Evolutionary conservation across 2,797 vertebrate species (phyloP), one percentile per base, ranked within the genome.

Genomic region (Buphagus erythrorhynchus): DNA sequence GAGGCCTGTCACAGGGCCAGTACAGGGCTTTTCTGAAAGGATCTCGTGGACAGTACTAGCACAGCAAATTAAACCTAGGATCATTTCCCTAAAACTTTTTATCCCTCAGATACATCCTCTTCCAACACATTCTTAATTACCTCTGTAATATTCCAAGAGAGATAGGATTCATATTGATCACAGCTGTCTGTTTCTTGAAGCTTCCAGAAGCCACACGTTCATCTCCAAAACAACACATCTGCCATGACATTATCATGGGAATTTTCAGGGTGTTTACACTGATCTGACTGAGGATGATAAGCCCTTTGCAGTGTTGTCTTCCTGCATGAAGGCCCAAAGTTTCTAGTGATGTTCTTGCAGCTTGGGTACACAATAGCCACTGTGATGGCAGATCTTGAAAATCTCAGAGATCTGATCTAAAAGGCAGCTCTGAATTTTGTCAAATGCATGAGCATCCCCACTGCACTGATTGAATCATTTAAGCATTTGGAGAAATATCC

Each of bases 151-250:
- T 45, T 92, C 57, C 46, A 62, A 35, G 43, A 68, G 48, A 58
- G 33, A 77, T 16, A 58, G 12, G 25, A 57, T 73, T 82, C 59
- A 31, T 73, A 71, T 46, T 88, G 82, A 88, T 80, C 36, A 68
- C 86, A 90, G 72, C 52, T 88, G 59, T 51, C 48, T 45, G 9
- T 57, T 86, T 62, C 43, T 91, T 93, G 58, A 88, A n/a, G 42
- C 25, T 57, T 87, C 46, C 61, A 78, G 72, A 75, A 77, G 24
- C 25, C 54, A 51, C 51, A 69, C 11, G 2, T 22, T 77, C 42
- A 79, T 75, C 36, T 92, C 76, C 55, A 89, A 46, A 76, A 46
- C 25, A 69, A 12, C 45, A 87, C 19, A 54, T 78, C 42, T 93
- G 71, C 61, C 75, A 40, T 78, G 58, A 85, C 31, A 72, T 76